These are phyloP conservation scores for Paralvinella palmiformis DNA, from an alignment of 1,140 invertebrate genomes.

Conservation along the genomic window DNA sequence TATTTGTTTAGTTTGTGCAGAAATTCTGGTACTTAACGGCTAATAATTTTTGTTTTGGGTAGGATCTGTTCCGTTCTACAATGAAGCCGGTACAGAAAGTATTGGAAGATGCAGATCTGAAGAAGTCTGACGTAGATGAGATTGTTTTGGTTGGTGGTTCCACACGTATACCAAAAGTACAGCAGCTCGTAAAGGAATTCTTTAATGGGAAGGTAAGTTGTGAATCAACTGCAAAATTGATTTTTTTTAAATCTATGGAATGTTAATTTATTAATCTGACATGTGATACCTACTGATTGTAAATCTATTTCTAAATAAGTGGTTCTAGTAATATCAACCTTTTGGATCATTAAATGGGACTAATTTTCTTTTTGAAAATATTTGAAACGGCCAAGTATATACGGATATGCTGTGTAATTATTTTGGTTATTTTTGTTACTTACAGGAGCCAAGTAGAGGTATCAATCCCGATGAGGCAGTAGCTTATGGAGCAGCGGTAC, in stretches of 20 bases:
- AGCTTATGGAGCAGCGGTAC: conserved; percentile 95
- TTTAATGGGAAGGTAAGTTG: conserved; percentile 75
- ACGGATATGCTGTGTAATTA: too few species aligned
- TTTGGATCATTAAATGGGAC: too few species aligned
- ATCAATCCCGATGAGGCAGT: conserved; percentile 85
- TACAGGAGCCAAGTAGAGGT: conserved; percentile 83
- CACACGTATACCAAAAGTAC: conserved; percentile 98
- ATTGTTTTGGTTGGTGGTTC: conserved; percentile 98
- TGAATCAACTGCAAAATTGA: background rate
- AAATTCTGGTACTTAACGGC: too few species aligned
- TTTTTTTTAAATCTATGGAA: too few species aligned
- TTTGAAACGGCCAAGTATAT: too few species aligned
- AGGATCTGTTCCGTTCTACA: conserved; percentile 93
- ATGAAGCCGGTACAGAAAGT: conserved; percentile 80
- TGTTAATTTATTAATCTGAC: too few species aligned
- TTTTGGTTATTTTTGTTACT: too few species aligned
- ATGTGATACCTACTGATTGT: too few species aligned
- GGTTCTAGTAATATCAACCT: too few species aligned
- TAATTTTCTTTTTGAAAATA: too few species aligned
- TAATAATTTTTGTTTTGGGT: conserved; percentile 27
- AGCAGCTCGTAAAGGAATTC: conserved; percentile 97
- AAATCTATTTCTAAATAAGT: too few species aligned
- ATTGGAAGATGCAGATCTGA: conserved; percentile 96
- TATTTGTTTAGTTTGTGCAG: too few species aligned
- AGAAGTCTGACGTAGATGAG: conserved; percentile 97